Percentiles rank a stretch among this genome's conserved stretches.
Evolutionary conservation across 2,888 invertebrate species (phyloP).

Genomic region (Drosophila atroscutellata): DNA sequence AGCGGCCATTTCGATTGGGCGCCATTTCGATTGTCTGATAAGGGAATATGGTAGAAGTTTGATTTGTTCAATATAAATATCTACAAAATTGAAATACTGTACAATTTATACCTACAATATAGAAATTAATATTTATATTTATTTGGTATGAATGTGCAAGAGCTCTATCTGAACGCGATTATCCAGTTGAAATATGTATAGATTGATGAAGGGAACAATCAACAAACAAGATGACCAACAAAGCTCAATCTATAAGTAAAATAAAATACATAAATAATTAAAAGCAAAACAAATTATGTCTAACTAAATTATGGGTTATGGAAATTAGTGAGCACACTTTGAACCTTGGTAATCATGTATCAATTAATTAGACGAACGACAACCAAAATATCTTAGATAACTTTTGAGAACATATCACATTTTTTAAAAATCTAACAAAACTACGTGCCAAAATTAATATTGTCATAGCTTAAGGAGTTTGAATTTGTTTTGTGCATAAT

Average conservation of each 20-base stretch:
- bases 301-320: not conserved
- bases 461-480: not conserved
- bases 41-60: conserved; percentile 5
- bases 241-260: not conserved
- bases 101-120: not conserved
- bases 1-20: not conserved
- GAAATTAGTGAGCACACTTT: not conserved
- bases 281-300: not conserved
- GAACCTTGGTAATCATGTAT: not conserved
- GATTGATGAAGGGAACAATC: not conserved
- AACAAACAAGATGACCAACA: not conserved
- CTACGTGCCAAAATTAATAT: not conserved
- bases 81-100: not conserved
- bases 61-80: conserved; percentile 9
- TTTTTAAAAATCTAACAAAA: not conserved
- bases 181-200: not conserved
- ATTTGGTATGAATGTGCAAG: too few species aligned
- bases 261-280: not conserved
- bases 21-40: conserved; percentile 42
- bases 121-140: not conserved
- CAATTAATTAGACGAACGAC: not conserved
- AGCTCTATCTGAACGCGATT: not conserved
- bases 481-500: not conserved
- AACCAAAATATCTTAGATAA: accelerated
- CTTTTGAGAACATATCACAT: not conserved